Percentiles rank a stretch among this genome's conserved stretches.
These are phyloP conservation scores for Ichneumoninae sp. DNA, from an alignment of 2,888 invertebrate genomes.

Conservation along the genomic window DNA sequence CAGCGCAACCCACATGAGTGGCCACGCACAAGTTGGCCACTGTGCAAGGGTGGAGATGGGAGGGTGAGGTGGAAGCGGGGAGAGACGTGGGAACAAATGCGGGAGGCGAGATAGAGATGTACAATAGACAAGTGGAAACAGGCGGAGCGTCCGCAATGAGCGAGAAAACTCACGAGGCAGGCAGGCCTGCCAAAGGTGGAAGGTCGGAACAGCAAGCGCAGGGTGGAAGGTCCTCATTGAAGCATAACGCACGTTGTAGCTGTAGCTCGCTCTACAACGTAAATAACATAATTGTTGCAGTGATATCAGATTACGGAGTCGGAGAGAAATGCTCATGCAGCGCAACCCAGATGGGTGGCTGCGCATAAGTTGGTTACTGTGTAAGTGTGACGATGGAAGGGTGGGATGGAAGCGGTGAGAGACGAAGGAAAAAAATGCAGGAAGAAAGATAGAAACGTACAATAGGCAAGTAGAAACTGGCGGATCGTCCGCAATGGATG, in stretches of 20 bases:
- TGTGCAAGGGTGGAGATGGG: not conserved
- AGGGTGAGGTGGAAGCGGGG: not conserved
- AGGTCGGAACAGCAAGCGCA: constrained; percentile 1
- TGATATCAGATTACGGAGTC: constrained; percentile 7
- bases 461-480: not conserved
- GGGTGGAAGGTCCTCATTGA: constrained; percentile 32
- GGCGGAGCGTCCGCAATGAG: not conserved
- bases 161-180: constrained; percentile 7
- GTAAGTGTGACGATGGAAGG: not conserved
- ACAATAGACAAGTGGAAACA: not conserved
- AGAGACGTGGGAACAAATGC: constrained; percentile 1
- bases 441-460: not conserved
- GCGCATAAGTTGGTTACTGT: not conserved
- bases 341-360: too few relatives aligned
- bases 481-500: too few relatives aligned
- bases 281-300: constrained; percentile 9
- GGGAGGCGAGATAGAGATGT: not conserved
- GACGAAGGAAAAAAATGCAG: not conserved
- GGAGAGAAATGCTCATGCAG: constrained; percentile 20
- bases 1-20: too few relatives aligned
- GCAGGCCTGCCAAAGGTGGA: not conserved
- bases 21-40: not conserved
- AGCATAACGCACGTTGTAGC: constrained; percentile 7
- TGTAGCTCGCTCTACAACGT: not conserved
- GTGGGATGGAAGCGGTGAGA: not conserved